Evolutionary conservation across 2,797 vertebrate species (phyloP), one percentile per base, ranked within the genome.

Genomic region (Crypturellus tataupa): DNA sequence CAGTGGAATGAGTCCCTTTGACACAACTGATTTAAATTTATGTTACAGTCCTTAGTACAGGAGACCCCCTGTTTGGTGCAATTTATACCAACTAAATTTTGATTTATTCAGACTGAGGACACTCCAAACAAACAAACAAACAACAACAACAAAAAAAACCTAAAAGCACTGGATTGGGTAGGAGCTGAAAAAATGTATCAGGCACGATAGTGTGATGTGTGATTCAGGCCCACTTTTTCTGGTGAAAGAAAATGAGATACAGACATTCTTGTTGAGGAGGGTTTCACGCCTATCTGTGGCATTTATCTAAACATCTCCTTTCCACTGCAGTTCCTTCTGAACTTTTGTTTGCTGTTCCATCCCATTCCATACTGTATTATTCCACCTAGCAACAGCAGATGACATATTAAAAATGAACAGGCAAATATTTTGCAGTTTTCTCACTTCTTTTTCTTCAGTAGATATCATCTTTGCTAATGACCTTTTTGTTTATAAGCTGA

Each of bases 201-300:
- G 21, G 6, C 21, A 49, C 27, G 15, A 23, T 33, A 67, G 9
- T 64, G 11, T 47, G 33, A 19, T 67, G 12, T 12, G 55, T 60
- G 27, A 12, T 46, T 17, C 9, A 58, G 23, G 11, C 27, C 23
- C 9, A 11, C 18, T 37, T 11, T 55, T 59, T 20, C 4, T 65
- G 21, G 47, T 19, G 53, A 80, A 81, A 72, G 25, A 65, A 86
- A 64, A 67, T 23, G 1, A 64, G 76, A 56, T 77, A 25, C 3
- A 25, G 72, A 63, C 1, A 1, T 64, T 7, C 3, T 0, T 35
- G 0, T 44, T 44, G 5, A 18, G 20, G 51, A 21, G 2, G 3
- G 6, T 83, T 71, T 49, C 59, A 29, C 20, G 49, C 18, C 10
- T 49, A 12, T 58, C 12, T 33, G 5, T 53, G 53, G 6, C 33